Evolutionary conservation across 2,797 vertebrate genomes (phyloP).

Genomic region (Brachyrhaphis roseni): DNA sequence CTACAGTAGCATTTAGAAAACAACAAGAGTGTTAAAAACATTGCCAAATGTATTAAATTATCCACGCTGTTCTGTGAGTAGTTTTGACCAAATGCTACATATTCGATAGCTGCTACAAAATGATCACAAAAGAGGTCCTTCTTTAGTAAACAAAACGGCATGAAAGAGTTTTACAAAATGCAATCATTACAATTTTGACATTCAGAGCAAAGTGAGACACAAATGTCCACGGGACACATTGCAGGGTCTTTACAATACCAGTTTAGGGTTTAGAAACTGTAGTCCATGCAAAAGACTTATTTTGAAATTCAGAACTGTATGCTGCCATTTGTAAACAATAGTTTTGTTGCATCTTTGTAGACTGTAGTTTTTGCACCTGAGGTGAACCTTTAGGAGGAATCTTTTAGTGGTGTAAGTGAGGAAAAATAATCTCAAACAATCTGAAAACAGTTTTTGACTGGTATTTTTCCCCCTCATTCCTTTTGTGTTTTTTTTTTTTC

Average conservation of each 20-base stretch:
- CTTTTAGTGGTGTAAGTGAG: slow-evolving; percentile 35
- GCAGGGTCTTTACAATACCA: slow-evolving; percentile 74
- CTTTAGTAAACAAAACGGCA: slow-evolving; percentile 55
- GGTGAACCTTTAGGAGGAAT: slow-evolving; percentile 49
- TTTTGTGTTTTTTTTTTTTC: slow-evolving; percentile 10
- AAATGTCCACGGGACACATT: slow-evolving; percentile 86
- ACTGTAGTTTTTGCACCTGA: slow-evolving; percentile 52
- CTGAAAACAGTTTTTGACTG: slow-evolving; percentile 65
- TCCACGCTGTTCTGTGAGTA: slow-evolving; percentile 40
- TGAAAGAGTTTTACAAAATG: slow-evolving; percentile 64
- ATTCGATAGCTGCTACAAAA: slow-evolving; percentile 71
- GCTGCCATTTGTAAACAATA: slow-evolving; percentile 65
- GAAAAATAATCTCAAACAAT: slow-evolving; percentile 37
- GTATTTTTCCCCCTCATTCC: slow-evolving; percentile 41
- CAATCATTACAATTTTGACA: slow-evolving; percentile 65
- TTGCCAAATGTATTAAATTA: slow-evolving; percentile 34
- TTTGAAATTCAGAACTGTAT: slow-evolving; percentile 38
- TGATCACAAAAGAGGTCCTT: slow-evolving; percentile 59
- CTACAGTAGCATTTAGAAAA: slow-evolving; percentile 52
- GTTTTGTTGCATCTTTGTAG: slow-evolving; percentile 56
- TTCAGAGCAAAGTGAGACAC: slow-evolving; percentile 73
- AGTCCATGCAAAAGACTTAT: slow-evolving; percentile 46
- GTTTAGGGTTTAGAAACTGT: slow-evolving; percentile 75
- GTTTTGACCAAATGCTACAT: slow-evolving; percentile 69
- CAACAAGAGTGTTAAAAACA: slow-evolving; percentile 24